A percentile compares a stretch with the other conserved stretches of the same genome.
Conservation (phyloP, 2,888 invertebrate species). For the Sinohyriopsis cumingii region DNA sequence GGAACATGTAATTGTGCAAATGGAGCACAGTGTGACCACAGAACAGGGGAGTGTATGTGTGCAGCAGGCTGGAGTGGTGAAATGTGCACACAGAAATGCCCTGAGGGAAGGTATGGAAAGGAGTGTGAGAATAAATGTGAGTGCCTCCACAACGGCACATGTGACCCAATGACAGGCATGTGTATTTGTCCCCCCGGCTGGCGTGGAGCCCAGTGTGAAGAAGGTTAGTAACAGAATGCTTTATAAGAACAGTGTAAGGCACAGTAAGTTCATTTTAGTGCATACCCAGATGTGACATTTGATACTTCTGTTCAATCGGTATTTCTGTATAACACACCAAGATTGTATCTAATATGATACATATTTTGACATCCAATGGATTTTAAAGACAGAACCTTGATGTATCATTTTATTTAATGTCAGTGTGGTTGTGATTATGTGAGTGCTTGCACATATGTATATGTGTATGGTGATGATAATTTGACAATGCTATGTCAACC, state of each 20-base stretch:
- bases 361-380: too few species aligned
- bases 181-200: constrained; percentile 69
- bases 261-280: background rate
- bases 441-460: too few species aligned
- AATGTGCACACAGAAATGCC: constrained; percentile 53
- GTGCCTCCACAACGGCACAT: constrained; percentile 67
- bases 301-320: too few species aligned
- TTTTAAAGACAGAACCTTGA: too few species aligned
- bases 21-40: constrained; percentile 66
- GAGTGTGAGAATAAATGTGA: constrained; percentile 62
- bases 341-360: too few species aligned
- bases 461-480: too few species aligned
- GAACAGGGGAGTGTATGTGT: constrained; percentile 68
- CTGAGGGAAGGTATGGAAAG: constrained; percentile 57
- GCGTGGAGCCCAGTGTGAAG: constrained; percentile 65
- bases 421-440: too few species aligned
- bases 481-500: too few species aligned
- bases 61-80: constrained; percentile 66
- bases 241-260: background rate
- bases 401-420: too few species aligned
- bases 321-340: too few species aligned
- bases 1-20: constrained; percentile 74
- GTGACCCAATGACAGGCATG: constrained; percentile 73
- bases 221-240: constrained; percentile 41
- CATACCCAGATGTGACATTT: background rate